Conservation (phyloP, 2,797 vertebrate genomes). For the Emydoidea blandingii region DNA sequence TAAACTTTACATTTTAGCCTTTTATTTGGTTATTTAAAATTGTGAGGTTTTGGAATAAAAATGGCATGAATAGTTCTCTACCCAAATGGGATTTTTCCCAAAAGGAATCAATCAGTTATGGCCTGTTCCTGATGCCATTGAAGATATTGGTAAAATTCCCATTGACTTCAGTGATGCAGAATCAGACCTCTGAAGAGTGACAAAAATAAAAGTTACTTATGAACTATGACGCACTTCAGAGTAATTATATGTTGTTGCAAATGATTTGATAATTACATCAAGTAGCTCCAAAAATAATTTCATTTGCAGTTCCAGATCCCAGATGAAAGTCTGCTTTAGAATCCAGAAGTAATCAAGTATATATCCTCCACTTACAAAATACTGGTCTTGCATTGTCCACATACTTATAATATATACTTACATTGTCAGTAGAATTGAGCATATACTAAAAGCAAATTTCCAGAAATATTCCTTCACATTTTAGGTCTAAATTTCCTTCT, state of each 20-base stretch:
- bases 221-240: neutral
- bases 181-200: neutral
- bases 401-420: neutral
- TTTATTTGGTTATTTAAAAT: neutral
- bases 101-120: neutral
- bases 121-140: neutral
- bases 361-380: neutral
- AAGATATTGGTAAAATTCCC: neutral
- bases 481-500: neutral
- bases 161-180: neutral
- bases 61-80: neutral
- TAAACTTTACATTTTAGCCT: neutral
- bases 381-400: neutral
- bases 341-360: neutral
- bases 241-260: conserved; percentile 51
- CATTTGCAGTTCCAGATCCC: conserved; percentile 13
- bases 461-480: neutral
- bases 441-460: neutral
- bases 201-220: neutral
- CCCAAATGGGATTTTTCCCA: neutral
- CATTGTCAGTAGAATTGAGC: neutral
- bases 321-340: neutral
- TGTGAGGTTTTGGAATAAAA: neutral
- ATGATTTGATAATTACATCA: conserved; percentile 16
- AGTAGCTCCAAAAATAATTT: conserved; percentile 44